Base-by-base conservation (phyloP, 2,888 invertebrate species). In the Nephrocerus scutellatus region DNA sequence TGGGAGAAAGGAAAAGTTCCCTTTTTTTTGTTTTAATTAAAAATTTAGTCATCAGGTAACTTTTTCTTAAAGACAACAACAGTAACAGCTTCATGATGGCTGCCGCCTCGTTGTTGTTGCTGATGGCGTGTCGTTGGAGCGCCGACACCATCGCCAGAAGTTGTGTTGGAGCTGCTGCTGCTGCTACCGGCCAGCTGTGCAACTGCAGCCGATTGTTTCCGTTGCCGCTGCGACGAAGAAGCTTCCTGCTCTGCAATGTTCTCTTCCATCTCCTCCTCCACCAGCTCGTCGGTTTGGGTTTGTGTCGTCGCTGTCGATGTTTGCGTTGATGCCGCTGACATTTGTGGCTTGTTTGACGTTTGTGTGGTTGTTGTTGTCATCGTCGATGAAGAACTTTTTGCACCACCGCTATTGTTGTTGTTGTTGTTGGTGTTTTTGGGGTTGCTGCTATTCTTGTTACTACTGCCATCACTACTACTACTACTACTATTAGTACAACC, bases 41-140 rank as follows among this genome's bases (percentile, higher is more conserved):
- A 60, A 62, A 61, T 63, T 67, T 66, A 68, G 64, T 68, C 64
- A 62, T 70, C 68, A 68, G 69, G 68, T 67, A 68, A 66, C 69
- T 65, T 61, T 65, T 69, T 69, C 66, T 68, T 66, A 62, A 67
- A 70, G 57, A 68, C 66, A 67, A 70, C 66, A 66, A 68, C 66
- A 63, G 66, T 69, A 64, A 72, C 66, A 62, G 68, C 66, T 54
- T 66, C 62, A 53, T 44, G 45, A 25, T 41, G 19, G 13, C 14
- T 49, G 43, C 35, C 35, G 53, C 42, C 6, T n/a, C 45, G 42
- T 9, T 30, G 13, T 24, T 41, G 26, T 31, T 36, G 32, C 21
- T 29, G 28, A 22, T 38, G 41, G 41, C 36, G 25, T 9, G 18
- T 33, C 48, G 48, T 49, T 53, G 52, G 39, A 47, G n/a, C n/a